Evolutionary conservation across 2,888 invertebrate genomes (phyloP).

Genomic region (Eulithis testata): DNA sequence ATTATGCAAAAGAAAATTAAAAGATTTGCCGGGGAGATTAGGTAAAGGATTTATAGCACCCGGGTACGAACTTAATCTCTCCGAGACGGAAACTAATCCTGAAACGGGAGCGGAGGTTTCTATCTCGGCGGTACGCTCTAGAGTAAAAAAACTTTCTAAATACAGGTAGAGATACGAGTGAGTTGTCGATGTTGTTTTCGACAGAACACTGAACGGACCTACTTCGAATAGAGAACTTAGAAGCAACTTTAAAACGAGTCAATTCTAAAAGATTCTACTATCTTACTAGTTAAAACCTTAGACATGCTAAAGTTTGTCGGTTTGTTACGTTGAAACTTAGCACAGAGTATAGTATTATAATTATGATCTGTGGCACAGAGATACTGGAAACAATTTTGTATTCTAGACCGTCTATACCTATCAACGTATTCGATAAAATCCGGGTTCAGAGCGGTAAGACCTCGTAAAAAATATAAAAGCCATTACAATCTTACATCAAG

Average conservation of each 20-base stretch:
- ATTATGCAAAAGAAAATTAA: slow-evolving; percentile 36
- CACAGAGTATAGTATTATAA: too few species aligned
- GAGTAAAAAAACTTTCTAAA: background rate
- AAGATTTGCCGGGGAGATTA: slow-evolving; percentile 28
- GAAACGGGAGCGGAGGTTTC: slow-evolving; percentile 11
- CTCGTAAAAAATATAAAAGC: background rate
- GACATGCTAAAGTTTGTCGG: too few species aligned
- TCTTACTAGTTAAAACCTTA: too few species aligned
- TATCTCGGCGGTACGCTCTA: slow-evolving; percentile 3
- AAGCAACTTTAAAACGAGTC: background rate
- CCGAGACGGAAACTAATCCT: slow-evolving; percentile 20
- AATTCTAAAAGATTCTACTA: background rate
- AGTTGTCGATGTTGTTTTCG: background rate
- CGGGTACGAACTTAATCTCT: slow-evolving; percentile 18
- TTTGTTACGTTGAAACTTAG: background rate
- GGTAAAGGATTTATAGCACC: slow-evolving; percentile 25
- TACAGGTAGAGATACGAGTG: background rate
- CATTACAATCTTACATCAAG: background rate
- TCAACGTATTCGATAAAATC: background rate
- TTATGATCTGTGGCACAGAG: too few species aligned
- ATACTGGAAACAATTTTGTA: too few species aligned
- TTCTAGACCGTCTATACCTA: too few species aligned
- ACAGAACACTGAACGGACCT: background rate
- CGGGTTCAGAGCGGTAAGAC: background rate
- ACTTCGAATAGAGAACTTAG: background rate